Conservation (phyloP, 1,140 invertebrate genomes). For the Heliconius hewitsoni region DNA sequence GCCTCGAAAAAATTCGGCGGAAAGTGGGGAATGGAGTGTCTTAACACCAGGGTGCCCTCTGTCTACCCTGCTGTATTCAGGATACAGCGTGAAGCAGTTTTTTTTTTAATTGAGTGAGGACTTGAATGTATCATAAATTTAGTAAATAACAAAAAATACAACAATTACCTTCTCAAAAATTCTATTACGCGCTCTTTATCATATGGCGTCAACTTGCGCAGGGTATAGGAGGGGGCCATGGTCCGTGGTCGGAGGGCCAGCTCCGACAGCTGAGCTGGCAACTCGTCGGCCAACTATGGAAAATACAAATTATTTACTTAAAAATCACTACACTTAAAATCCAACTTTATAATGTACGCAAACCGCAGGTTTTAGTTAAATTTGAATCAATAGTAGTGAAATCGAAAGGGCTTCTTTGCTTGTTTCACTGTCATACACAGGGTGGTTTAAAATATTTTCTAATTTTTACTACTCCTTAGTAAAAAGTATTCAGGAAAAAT, state of each 20-base stretch:
- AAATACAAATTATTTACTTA: conserved; percentile 20
- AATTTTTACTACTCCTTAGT: background rate
- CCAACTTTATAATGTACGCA: background rate
- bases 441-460: background rate
- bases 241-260: conserved; percentile 54
- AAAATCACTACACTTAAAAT: background rate
- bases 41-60: no score
- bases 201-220: conserved; percentile 56
- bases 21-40: no score
- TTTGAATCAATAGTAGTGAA: background rate
- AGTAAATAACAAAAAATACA: background rate
- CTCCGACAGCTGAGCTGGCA: conserved; percentile 65
- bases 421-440: background rate
- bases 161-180: conserved; percentile 78
- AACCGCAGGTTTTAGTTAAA: background rate
- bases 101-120: no score
- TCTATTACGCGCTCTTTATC: conserved; percentile 81
- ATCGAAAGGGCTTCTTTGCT: background rate
- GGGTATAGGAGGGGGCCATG: conserved; percentile 55
- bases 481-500: background rate
- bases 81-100: no score
- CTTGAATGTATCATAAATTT: no score
- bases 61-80: no score
- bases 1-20: no score
- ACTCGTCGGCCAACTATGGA: conserved; percentile 66